phyloP scores from a whole-genome alignment of 2,888 invertebrate species.

The Muschampia plurimacula region DNA sequence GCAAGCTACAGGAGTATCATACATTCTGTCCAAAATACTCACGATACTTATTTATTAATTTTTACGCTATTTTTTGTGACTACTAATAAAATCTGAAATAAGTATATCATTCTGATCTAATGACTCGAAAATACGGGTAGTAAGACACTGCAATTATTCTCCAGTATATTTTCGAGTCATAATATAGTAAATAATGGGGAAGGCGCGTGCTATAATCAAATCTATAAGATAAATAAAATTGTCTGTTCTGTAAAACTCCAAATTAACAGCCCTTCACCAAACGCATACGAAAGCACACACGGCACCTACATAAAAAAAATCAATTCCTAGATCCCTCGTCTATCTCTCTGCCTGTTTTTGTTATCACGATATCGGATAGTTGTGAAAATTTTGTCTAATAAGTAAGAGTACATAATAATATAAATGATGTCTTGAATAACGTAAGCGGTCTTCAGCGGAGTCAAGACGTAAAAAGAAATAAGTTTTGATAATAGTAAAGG shows the following conservation, averaged over 20 bases:
- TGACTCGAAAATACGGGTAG: conserved; percentile 9
- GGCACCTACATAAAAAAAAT: no score
- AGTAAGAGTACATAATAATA: conserved; percentile 14
- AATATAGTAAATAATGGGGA: background rate
- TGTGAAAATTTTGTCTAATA: conserved; percentile 27
- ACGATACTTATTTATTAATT: conserved; percentile 27
- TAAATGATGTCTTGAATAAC: conserved; percentile 2
- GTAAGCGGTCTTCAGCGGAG: conserved; percentile 12
- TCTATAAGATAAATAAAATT: no score
- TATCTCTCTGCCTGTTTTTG: conserved; percentile 5
- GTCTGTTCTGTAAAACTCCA: no score
- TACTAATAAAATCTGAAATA: conserved; percentile 15
- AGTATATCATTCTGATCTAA: conserved; percentile 14
- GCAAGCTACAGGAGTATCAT: conserved; percentile 28
- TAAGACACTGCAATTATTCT: conserved; percentile 4
- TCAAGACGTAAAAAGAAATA: conserved; percentile 13
- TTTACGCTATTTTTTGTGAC: conserved; percentile 10
- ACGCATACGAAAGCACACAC: no score
- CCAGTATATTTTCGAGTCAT: background rate
- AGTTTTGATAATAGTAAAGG: conserved; percentile 8
- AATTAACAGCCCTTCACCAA: no score
- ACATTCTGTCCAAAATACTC: conserved; percentile 40
- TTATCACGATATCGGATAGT: conserved; percentile 14
- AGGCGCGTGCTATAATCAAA: conserved; percentile 9
- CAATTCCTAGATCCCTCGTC: no score